Percentiles rank a stretch among this genome's conserved stretches.
Evolutionary conservation across 2,113 vertebrate genomes (phyloP).

Genomic region (Rhodinocichla rosea): DNA sequence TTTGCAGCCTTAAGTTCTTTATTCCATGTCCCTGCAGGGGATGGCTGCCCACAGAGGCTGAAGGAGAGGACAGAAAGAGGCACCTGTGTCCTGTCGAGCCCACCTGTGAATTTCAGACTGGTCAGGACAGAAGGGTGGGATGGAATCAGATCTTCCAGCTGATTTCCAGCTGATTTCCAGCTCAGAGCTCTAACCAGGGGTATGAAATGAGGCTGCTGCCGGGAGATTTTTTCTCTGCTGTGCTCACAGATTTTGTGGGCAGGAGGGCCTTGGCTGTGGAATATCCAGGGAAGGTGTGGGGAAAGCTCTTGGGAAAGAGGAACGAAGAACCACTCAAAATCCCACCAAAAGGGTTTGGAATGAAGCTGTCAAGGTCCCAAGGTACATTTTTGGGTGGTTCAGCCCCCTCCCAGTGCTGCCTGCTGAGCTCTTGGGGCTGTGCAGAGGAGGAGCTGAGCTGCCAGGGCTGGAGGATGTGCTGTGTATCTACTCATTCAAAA

Average conservation of each 20-base stretch:
- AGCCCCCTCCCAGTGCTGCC: not conserved
- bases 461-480: fast-evolving
- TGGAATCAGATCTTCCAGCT: not conserved
- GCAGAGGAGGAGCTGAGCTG: fast-evolving
- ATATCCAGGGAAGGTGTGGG: not conserved
- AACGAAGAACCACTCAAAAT: not conserved
- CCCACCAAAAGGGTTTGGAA: not conserved
- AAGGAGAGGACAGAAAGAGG: not conserved
- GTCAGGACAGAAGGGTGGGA: not conserved
- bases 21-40: not conserved
- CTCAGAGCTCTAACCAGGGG: not conserved
- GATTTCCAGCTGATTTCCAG: not conserved
- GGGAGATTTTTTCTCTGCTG: fast-evolving
- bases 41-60: not conserved
- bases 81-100: not conserved
- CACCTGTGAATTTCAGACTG: not conserved
- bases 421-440: not conserved
- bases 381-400: not conserved
- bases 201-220: not conserved
- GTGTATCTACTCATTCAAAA: not conserved
- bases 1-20: not conserved
- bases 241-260: not conserved
- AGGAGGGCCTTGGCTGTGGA: not conserved
- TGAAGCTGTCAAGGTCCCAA: not conserved
- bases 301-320: not conserved